Conservation (phyloP, 2,113 vertebrate genomes). For the Halichoeres trimaculatus region DNA sequence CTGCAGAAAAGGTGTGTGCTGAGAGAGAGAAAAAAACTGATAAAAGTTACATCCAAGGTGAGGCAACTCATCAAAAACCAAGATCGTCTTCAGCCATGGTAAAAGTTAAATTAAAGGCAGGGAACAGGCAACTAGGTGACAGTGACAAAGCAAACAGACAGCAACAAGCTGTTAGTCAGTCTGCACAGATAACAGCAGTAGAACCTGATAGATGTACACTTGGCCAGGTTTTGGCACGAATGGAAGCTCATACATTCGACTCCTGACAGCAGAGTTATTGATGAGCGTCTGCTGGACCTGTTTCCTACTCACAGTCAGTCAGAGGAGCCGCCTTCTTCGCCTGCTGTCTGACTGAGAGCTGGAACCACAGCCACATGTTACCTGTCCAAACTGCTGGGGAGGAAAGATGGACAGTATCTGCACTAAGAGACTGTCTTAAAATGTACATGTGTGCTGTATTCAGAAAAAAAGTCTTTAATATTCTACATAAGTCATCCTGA, state of each 20-base stretch:
- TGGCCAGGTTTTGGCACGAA: conserved; percentile 18
- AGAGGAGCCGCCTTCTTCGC: conserved; percentile 25
- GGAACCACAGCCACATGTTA: conserved; percentile 5
- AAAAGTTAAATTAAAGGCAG: not conserved
- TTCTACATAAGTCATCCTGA: conserved; percentile 20
- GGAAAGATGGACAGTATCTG: not conserved
- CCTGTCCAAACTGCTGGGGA: not conserved
- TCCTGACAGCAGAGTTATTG: conserved; percentile 30
- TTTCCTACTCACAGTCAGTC: conserved; percentile 13
- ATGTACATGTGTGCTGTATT: not conserved
- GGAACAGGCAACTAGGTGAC: not conserved
- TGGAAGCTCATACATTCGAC: conserved; percentile 34
- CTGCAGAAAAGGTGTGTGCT: not conserved
- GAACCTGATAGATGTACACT: conserved; percentile 28
- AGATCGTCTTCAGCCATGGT: not conserved
- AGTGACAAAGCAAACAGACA: conserved; percentile 7
- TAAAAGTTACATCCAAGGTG: not conserved
- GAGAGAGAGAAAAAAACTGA: not conserved
- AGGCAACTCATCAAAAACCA: not conserved
- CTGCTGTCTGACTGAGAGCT: conserved; percentile 24
- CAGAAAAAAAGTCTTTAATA: conserved; percentile 23
- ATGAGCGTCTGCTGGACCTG: conserved; percentile 16
- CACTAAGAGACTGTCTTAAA: not conserved
- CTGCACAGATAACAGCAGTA: conserved; percentile 19
- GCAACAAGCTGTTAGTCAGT: conserved; percentile 15